These are phyloP conservation scores for Philopedon plagiatum DNA, from an alignment of 2,888 invertebrate species.

Conservation along the genomic window DNA sequence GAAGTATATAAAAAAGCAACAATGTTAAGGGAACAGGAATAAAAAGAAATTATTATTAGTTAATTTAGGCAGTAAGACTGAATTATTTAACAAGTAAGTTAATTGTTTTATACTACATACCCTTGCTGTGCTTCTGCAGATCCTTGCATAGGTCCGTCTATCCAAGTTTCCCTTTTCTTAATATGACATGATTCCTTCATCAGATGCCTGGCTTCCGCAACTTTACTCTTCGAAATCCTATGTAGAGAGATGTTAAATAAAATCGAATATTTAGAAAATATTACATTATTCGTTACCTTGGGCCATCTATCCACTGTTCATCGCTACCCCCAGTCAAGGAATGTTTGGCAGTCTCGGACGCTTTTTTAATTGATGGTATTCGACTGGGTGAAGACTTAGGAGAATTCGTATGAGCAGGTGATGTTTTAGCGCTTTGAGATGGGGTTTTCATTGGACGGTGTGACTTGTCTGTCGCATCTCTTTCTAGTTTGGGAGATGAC, in stretches of 20 bases:
- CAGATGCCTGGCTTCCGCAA: constrained; percentile 84
- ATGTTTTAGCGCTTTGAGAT: constrained; percentile 70
- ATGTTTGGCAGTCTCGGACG: constrained; percentile 71
- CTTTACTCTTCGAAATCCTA: constrained; percentile 51
- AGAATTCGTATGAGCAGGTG: constrained; percentile 69
- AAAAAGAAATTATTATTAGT: no score
- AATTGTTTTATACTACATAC: no score
- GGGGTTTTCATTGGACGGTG: constrained; percentile 64
- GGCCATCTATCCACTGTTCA: constrained; percentile 98
- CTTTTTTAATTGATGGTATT: constrained; percentile 69
- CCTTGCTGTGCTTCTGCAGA: constrained; percentile 58
- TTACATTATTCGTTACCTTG: constrained; percentile 73
- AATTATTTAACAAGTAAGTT: no score
- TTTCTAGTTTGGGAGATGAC: constrained; percentile 60
- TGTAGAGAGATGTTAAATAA: constrained; percentile 1
- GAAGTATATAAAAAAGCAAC: no score
- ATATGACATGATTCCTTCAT: constrained; percentile 83
- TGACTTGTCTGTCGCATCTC: constrained; percentile 74
- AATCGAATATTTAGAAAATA: no score
- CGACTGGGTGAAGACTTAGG: constrained; percentile 74
- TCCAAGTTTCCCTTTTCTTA: constrained; percentile 93
- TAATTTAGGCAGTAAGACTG: no score
- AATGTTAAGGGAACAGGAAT: no score
- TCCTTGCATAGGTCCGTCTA: constrained; percentile 91
- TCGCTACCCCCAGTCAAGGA: constrained; percentile 76